Evolutionary conservation across 2,797 vertebrate genomes (phyloP), one percentile per base, ranked within the genome.

Genomic region (Heterohyrax brucei): DNA sequence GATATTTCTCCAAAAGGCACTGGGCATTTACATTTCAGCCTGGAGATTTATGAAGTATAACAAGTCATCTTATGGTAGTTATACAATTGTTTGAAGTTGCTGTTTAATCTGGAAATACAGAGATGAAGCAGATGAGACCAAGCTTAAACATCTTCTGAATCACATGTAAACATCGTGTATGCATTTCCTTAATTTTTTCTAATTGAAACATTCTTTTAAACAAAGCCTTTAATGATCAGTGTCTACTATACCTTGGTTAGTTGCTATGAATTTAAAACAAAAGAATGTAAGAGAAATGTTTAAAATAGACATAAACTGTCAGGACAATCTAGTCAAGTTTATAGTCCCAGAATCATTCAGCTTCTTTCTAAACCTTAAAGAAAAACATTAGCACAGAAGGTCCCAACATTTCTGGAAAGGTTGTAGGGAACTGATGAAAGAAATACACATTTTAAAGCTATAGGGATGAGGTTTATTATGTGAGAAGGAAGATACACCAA

Each of bases 191-290:
- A 81, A 88, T 86, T 61, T 75, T 91, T 92, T 72, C 87, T 78
- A 66, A 87, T 81, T 28, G 81, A 87, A 91, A 91, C n/a, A 93
- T 77, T 59, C 5, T 91, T 96, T 96, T 56, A 87, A 95, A 86
- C 10, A 96, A 89, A 53, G 1, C 2, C 18, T 62, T 33, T 91
- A 64, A 81, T 82, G 30, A 89, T 66, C 44, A 89, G 28, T 88
- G 10, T 64, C n/a, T 80, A 61, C 4, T 13, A 66, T 30, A 81
- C 19, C 48, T 3, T 50, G 2, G 10, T 92, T 87, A 73, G 33
- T 72, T 95, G 53, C 19, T 72, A 62, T 46, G 85, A 95, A 92
- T 88, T 83, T 94, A 72, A 83, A 90, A 87, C 22, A 91, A 93
- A 83, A 73, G 75, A 64, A 8, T 75, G 14, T 82, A 75, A 87